Evolutionary conservation across 2,113 vertebrate species (phyloP).

Genomic region (Otus sunia): DNA sequence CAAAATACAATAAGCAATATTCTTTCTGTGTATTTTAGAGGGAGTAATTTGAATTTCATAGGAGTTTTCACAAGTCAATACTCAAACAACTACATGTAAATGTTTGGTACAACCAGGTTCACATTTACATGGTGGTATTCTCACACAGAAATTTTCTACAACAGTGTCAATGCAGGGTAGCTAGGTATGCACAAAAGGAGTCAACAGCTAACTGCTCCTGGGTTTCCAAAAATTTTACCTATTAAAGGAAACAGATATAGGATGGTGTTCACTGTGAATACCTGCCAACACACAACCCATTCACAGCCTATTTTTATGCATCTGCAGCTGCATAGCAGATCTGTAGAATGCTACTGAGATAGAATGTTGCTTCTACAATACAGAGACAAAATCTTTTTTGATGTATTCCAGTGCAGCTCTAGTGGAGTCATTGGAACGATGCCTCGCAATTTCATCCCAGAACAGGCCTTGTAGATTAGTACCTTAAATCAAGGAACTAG

Average conservation of each 20-base stretch:
- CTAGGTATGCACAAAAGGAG: neutral
- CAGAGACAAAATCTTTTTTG: neutral
- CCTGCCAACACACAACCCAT: neutral
- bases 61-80: neutral
- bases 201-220: too few species aligned
- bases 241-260: fast-evolving
- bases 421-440: fast-evolving
- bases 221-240: neutral
- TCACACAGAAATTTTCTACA: neutral
- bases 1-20: neutral
- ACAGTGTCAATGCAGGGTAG: neutral
- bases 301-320: neutral
- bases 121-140: neutral
- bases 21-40: neutral
- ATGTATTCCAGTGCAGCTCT: neutral
- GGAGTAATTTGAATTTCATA: neutral
- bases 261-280: neutral
- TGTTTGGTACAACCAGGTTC: neutral
- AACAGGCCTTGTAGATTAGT: neutral
- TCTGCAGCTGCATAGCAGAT: fast-evolving
- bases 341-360: neutral
- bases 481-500: neutral
- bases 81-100: neutral
- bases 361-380: neutral
- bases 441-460: neutral